Evolutionary conservation across 2,113 vertebrate genomes (phyloP).

Genomic region (Tetrao urogallus): DNA sequence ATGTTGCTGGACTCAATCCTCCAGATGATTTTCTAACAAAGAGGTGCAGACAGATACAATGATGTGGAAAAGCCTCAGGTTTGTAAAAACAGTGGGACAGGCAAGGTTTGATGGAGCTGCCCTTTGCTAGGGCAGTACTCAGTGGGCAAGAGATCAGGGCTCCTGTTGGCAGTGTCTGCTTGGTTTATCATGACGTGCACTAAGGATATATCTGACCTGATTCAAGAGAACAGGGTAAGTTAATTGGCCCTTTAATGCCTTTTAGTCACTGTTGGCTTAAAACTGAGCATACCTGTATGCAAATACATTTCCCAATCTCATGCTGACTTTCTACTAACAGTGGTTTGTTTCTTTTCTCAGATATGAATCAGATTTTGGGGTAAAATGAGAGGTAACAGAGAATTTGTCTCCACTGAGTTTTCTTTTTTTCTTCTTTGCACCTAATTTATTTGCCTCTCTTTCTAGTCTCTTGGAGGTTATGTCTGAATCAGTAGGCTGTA

Average conservation of each 20-base stretch:
- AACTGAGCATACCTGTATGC: background rate
- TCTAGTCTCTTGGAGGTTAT: background rate
- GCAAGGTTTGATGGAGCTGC: background rate
- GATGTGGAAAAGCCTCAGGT: background rate
- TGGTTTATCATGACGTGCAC: background rate
- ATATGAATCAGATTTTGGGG: background rate
- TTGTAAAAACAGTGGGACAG: background rate
- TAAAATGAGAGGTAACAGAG: background rate
- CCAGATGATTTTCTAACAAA: background rate
- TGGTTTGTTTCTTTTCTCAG: background rate
- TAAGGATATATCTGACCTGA: background rate
- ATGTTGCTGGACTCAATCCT: background rate
- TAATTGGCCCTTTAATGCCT: background rate
- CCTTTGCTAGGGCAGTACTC: background rate
- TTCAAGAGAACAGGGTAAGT: background rate
- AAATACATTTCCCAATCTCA: background rate
- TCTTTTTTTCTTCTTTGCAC: background rate
- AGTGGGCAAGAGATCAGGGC: background rate
- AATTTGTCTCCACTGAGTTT: conserved; percentile 6
- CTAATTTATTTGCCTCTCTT: conserved; percentile 5
- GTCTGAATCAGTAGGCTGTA: conserved; percentile 15
- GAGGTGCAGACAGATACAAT: background rate
- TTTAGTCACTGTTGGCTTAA: background rate
- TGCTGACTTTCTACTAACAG: background rate
- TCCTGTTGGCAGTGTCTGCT: background rate